Evolutionary conservation across 1,140 invertebrate species (phyloP).

Genomic region (Eurosta solidaginis): DNA sequence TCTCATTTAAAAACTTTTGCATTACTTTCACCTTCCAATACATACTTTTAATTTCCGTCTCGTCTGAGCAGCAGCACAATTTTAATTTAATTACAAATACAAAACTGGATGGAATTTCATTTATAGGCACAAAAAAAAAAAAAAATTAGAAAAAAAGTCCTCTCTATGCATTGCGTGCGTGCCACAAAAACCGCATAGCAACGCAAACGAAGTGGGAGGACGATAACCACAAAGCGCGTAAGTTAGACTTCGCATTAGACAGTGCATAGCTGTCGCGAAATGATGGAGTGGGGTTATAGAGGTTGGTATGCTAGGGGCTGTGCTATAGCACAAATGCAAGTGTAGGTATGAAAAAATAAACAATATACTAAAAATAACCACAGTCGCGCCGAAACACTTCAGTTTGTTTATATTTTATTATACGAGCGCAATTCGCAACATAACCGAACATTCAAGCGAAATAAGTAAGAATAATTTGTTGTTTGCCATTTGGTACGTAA

Average conservation of each 20-base stretch:
- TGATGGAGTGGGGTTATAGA: background rate
- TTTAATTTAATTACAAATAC: slow-evolving; percentile 25
- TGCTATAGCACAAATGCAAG: no score
- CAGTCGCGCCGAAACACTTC: background rate
- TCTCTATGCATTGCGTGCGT: slow-evolving; percentile 16
- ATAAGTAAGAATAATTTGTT: slow-evolving; percentile 5
- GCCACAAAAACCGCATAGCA: background rate
- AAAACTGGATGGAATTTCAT: slow-evolving; percentile 6
- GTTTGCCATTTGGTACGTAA: background rate
- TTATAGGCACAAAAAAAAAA: no score
- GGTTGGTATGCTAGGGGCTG: background rate
- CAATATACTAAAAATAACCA: slow-evolving; percentile 4
- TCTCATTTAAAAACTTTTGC: background rate
- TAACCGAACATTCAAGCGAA: background rate
- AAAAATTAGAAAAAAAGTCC: background rate
- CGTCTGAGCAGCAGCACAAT: background rate
- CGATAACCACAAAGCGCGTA: background rate
- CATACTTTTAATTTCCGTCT: background rate
- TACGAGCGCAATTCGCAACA: background rate
- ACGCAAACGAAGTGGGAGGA: background rate
- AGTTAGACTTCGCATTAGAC: background rate
- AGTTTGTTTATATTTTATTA: background rate
- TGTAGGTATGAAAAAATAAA: background rate
- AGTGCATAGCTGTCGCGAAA: background rate
- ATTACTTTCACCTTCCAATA: background rate